Percentiles rank a stretch among this genome's conserved stretches.
Conservation (phyloP, 2,113 vertebrate species). For the Rhea americana region DNA sequence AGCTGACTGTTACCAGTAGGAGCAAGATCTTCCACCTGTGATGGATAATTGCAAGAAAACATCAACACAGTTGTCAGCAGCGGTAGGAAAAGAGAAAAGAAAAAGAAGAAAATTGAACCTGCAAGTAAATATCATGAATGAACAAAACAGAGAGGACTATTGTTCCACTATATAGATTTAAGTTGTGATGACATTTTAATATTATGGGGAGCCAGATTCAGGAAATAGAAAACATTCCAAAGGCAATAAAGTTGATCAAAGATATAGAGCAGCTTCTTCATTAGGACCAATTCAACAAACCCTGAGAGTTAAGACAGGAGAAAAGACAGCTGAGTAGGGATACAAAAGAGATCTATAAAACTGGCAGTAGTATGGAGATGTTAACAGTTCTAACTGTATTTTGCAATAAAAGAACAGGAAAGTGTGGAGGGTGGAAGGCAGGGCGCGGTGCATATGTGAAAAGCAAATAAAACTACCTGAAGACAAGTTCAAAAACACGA, state of each 20-base stretch:
- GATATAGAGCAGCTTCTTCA: not conserved
- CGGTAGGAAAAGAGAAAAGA: not conserved
- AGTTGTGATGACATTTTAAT: no score
- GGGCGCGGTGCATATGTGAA: no score
- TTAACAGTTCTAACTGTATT: not conserved
- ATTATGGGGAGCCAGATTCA: no score
- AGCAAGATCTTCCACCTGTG: not conserved
- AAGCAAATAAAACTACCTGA: not conserved
- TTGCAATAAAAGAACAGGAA: not conserved
- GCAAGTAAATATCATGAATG: not conserved
- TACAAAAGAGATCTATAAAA: not conserved
- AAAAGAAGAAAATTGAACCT: not conserved
- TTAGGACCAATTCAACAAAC: not conserved
- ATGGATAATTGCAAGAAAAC: not conserved
- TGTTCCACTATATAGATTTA: no score
- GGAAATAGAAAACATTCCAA: not conserved
- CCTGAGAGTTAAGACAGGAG: not conserved
- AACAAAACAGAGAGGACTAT: no score
- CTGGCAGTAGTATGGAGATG: not conserved
- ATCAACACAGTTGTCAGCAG: not conserved
- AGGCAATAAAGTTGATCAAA: not conserved
- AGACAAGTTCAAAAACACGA: not conserved
- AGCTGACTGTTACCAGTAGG: fast-evolving
- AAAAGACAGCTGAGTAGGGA: not conserved
- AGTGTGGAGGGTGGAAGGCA: not conserved